Evolutionary conservation across 2,113 vertebrate species (phyloP), one percentile per base, ranked within the genome.

Genomic region (Felis chaus): DNA sequence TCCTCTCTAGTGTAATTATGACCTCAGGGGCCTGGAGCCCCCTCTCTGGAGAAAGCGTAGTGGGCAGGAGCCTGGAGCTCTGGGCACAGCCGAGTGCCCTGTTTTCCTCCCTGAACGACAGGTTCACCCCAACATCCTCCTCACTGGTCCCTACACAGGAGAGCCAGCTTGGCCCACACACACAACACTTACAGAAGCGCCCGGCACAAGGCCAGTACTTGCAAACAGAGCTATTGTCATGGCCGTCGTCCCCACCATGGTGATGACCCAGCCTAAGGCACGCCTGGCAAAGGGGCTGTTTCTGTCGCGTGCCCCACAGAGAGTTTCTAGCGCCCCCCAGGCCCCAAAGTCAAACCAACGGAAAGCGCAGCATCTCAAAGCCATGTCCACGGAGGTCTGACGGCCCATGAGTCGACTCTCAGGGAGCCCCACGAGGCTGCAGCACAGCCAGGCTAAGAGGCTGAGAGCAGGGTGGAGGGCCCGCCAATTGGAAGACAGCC

Each of bases 151-250:
- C 5, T 0, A 16, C 7, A 19, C 19, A 76, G n/a, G 53, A 7
- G 7, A 6, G 12, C 31, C 0, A 7, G 61, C 18, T 7, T n/a
- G 2, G 3, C 5, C 61, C 61, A 2, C 18, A 1, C 18, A 1
- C 7, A 2, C 36, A 3, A 3, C 0, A 18, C 48, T 55, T 19
- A 65, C 15, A 16, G 33, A 0, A 19, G 57, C 1, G 0, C 15
- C 61, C 2, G 4, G 15, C 88, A 23, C 86, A 55, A 11, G 33
- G n/a, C 14, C 23, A 0, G 1, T 8, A 39, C 66, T 39, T 15
- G 31, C 66, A 63, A 45, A 13, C 16, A 7, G 76, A 50, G 76
- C 76, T 25, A 25, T 11, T 12, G 53, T 33, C 41, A 18, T 1
- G 5, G 36, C 33, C 61, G 31, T 23, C 31, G 2, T 9, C 36